Base-by-base conservation (phyloP, 2,888 invertebrate species). In the Cantharis rustica region DNA sequence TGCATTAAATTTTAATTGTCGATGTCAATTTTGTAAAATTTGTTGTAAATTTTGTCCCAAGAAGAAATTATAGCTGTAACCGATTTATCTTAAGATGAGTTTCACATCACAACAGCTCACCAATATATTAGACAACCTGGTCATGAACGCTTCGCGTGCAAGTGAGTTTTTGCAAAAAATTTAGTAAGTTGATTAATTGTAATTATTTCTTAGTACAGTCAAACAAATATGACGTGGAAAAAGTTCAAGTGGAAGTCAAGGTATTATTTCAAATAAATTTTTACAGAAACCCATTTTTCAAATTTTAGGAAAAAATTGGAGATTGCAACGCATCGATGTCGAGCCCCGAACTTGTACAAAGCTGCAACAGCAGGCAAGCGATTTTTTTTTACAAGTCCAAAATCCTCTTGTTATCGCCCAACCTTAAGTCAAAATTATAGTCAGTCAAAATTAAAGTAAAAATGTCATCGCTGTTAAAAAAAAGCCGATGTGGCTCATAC, bases 11-110 rank as follows among this genome's bases (percentile, higher is more conserved):
- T 68, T 20, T 68, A 16, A 68, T 10, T 23, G 16, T 23, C 15
- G n/a, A 15, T 69, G 69, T 69, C 69, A 69, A 69, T 47, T 3
- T 69, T 31, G 31, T 69, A 16, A 69, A 69, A 26, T 31, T 69
- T 69, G 31, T 26, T 16, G 69, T 69, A 69, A 31, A 31, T 27
- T 16, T 69, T 27, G 13, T 31, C 16, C 26, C 31, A 69, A 68
- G 15, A 26, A 68, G 26, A 26, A 68, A 17, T 68, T 31, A 15
- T 17, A 68, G 11, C 20, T 1, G 16, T 68, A 27, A 26, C n/a
- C n/a, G 4, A 13, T 10, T 16, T 68, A 9, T 26, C 23, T 3
- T 0, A 23, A 68, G 15, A 26, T 16, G 23, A 23, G 15, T 68
- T 16, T 68, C 20, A 23, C 16, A 4, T 15, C 27, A 13, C 26